Percentiles rank a stretch among this genome's conserved stretches.
phyloP scores from a whole-genome alignment of 2,888 invertebrate species.

The Iphiclides podalirius region DNA sequence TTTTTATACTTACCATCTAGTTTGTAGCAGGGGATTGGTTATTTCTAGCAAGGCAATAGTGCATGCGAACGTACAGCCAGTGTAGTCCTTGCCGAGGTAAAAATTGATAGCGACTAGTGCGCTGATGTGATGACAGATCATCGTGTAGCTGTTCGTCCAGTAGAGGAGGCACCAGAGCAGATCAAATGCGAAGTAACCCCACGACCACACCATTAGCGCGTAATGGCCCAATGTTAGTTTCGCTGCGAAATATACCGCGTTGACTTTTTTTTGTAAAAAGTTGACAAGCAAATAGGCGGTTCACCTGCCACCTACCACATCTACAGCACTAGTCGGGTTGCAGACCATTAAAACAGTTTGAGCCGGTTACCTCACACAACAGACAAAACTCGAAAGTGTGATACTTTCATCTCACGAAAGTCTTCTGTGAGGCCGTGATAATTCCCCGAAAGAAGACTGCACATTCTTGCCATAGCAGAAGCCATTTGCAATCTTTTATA shows the following conservation, averaged over 20 bases:
- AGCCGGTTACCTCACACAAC: too few relatives aligned
- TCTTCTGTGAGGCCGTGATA: too few relatives aligned
- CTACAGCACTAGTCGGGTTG: too few relatives aligned
- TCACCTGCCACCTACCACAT: too few relatives aligned
- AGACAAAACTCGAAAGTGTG: too few relatives aligned
- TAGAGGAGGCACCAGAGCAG: slow-evolving; percentile 78
- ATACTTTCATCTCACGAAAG: too few relatives aligned
- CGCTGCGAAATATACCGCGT: slow-evolving; percentile 38
- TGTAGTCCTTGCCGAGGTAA: slow-evolving; percentile 69
- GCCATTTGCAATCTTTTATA: too few relatives aligned
- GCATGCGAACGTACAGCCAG: slow-evolving; percentile 77
- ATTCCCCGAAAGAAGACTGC: too few relatives aligned
- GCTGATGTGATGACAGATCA: slow-evolving; percentile 77
- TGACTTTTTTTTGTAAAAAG: too few relatives aligned
- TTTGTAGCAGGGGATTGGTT: slow-evolving; percentile 82
- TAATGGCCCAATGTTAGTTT: slow-evolving; percentile 53
- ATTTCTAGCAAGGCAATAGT: slow-evolving; percentile 79
- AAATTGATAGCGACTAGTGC: slow-evolving; percentile 72
- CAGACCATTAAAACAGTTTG: too few relatives aligned
- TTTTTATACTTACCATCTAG: slow-evolving; percentile 77
- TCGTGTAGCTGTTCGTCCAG: slow-evolving; percentile 70
- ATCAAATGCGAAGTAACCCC: slow-evolving; percentile 83
- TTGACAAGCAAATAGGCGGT: too few relatives aligned
- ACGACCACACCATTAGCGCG: slow-evolving; percentile 75
- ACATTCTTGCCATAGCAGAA: too few relatives aligned